These are phyloP conservation scores for Cydia fagiglandana DNA, from an alignment of 1,140 invertebrate genomes.

Conservation along the genomic window DNA sequence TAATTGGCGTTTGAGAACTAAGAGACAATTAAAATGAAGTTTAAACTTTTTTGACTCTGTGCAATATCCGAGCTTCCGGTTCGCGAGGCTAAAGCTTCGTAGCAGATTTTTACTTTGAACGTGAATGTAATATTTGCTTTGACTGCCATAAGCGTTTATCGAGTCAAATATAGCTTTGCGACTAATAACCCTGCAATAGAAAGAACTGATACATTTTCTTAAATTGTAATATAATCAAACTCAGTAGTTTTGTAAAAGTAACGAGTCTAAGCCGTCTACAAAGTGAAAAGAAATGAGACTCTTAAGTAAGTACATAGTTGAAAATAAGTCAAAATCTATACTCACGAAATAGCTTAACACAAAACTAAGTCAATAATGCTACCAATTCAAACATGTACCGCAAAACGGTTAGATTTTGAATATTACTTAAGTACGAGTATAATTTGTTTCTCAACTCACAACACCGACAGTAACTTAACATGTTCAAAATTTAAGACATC, in stretches of 20 bases:
- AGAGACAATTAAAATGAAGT: slow-evolving; percentile 8
- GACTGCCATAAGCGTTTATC: background rate
- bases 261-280: too few relatives aligned
- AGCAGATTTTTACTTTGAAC: background rate
- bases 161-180: background rate
- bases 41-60: slow-evolving; percentile 3
- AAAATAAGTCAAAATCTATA: too few relatives aligned
- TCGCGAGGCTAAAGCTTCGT: background rate
- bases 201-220: background rate
- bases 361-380: background rate
- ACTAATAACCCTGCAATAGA: background rate
- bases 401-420: background rate
- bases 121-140: background rate
- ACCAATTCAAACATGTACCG: background rate
- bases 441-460: slow-evolving; percentile 11
- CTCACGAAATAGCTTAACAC: background rate
- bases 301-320: too few relatives aligned
- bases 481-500: slow-evolving; percentile 13
- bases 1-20: slow-evolving; percentile 2
- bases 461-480: background rate
- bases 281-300: too few relatives aligned
- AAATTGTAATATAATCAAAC: too few relatives aligned
- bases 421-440: background rate
- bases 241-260: too few relatives aligned
- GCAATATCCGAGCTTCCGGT: background rate